Evolutionary conservation across 2,797 vertebrate species (phyloP), one percentile per base, ranked within the genome.

Genomic region (Manis pentadactyla): DNA sequence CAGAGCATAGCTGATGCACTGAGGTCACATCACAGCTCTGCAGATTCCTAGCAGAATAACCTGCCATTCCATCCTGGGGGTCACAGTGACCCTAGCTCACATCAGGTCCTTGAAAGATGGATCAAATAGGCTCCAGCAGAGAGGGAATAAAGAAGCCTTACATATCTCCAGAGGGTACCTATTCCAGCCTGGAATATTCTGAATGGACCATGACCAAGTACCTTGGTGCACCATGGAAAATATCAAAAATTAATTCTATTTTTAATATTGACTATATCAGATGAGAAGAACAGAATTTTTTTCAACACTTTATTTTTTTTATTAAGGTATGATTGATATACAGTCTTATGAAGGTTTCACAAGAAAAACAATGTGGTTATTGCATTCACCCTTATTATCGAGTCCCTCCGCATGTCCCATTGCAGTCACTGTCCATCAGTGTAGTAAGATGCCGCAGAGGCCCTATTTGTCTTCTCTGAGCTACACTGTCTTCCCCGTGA

Each of bases 61-160:
- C 21, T 3, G 55, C 25, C n/a, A n/a, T n/a, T 12, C 4, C 1
- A 18, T 46, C 31, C 15, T 21, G 51, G 51, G 15, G 25, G 11
- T 37, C 37, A 29, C 7, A 42, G 17, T 18, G 21, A 14, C 14
- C 39, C 11, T 31, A 59, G 29, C 21, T 71, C 29, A 57, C 18
- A 3, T 0, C 18, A 18, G 29, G 2, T 5, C 53, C n/a, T 14
- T 25, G 68, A 46, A 7, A 42, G 6, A 19, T 0, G 6, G 31
- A 59, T 11, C 14, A 17, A 46, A 53, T 11, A n/a, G 39, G 25
- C n/a, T 23, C 27, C 23, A 21, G 57, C n/a, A 51, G 7, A 64
- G 71, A 53, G 29, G 34, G 7, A 31, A 0, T 4, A 17, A 53
- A 53, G 18, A n/a, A 73, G 23, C 14, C 11, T 71, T 37, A 7